phyloP scores from a whole-genome alignment of 92 coral and sea anemone genomes.

The Actinernus sp. region DNA sequence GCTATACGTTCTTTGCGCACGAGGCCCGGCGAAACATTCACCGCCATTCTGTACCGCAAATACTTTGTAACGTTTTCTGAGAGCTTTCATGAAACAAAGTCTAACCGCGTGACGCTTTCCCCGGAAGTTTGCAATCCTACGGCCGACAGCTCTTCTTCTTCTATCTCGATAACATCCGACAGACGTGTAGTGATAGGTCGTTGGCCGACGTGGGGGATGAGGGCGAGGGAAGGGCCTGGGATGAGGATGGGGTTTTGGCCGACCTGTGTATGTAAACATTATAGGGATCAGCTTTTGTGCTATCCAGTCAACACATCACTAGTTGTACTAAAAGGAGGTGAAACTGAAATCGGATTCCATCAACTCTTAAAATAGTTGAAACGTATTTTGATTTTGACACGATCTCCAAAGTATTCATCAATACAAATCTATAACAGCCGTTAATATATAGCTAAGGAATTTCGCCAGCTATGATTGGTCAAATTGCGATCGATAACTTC shows the following conservation, averaged over 20 bases:
- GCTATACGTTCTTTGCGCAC: conserved; percentile 34
- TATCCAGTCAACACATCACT: too few species aligned
- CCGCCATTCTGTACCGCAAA: conserved; percentile 77
- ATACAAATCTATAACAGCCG: too few species aligned
- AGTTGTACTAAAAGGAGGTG: too few species aligned
- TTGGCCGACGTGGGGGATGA: background rate
- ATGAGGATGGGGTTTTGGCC: background rate
- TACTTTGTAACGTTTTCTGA: conserved; percentile 35
- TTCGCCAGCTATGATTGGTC: too few species aligned
- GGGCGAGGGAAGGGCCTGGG: conserved; percentile 15
- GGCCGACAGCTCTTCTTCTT: conserved; percentile 49
- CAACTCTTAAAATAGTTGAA: too few species aligned
- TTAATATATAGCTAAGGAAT: too few species aligned
- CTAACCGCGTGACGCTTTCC: conserved; percentile 44
- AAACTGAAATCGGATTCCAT: too few species aligned
- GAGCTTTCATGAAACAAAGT: conserved; percentile 60
- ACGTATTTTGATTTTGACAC: too few species aligned
- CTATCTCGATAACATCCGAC: conserved; percentile 78
- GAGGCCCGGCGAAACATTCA: conserved; percentile 66
- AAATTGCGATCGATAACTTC: too few species aligned
- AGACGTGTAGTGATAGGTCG: too few species aligned
- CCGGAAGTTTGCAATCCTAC: conserved; percentile 49
- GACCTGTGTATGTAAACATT: background rate
- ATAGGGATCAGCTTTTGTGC: too few species aligned
- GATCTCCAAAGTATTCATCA: too few species aligned